phyloP scores from a whole-genome alignment of 1,140 invertebrate species.

The Agrypnia vestita region DNA sequence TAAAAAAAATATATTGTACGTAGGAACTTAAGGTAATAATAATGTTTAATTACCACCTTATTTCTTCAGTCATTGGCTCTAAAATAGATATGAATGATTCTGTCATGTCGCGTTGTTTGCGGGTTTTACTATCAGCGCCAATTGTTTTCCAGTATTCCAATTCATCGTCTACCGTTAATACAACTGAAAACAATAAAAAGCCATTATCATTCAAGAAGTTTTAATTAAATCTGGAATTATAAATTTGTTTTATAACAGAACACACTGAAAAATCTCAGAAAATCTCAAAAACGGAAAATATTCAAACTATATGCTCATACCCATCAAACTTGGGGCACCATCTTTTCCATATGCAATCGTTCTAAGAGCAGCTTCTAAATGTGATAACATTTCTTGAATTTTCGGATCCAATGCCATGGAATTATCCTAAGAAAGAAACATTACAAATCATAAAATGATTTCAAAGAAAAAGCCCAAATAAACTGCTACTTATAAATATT shows the following conservation, averaged over 20 bases:
- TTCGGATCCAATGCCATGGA: constrained; percentile 54
- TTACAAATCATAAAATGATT: neutral
- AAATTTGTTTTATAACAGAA: neutral
- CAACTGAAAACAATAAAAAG: constrained; percentile 48
- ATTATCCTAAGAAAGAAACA: constrained; percentile 48
- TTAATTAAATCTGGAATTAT: neutral
- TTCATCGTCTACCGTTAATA: constrained; percentile 65
- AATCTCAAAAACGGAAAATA: too few relatives aligned
- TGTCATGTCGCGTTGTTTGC: constrained; percentile 66
- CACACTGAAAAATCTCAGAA: too few relatives aligned
- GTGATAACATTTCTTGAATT: constrained; percentile 56
- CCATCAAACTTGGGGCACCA: constrained; percentile 58
- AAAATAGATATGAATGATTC: constrained; percentile 65
- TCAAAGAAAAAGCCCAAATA: constrained; percentile 14
- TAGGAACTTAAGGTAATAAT: neutral
- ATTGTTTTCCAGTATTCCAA: constrained; percentile 69
- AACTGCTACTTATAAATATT: neutral
- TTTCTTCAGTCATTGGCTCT: constrained; percentile 65
- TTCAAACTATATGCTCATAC: constrained; percentile 29
- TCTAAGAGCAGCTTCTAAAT: constrained; percentile 55
- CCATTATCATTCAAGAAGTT: neutral
- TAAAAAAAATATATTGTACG: neutral
- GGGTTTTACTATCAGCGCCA: constrained; percentile 64
- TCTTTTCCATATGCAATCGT: constrained; percentile 54
- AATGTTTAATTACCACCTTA: constrained; percentile 56